Evolutionary conservation across 2,888 invertebrate species (phyloP), one percentile per base, ranked within the genome.

Genomic region (Flexamia atlantica): DNA sequence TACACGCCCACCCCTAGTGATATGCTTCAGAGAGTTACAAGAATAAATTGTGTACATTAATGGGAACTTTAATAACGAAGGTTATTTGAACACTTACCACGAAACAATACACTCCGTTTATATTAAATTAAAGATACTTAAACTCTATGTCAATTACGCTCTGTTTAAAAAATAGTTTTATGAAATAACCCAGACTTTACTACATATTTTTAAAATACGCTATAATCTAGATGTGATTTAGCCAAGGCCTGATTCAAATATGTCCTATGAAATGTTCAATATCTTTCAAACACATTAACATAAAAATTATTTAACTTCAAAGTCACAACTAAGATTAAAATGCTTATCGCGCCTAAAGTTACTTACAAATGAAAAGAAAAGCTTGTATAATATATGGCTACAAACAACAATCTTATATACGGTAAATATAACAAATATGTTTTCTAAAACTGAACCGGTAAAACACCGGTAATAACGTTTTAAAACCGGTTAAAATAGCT

Each of bases 331-430:
- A 46, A 46, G n/a, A 17, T 14, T 14, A 17, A 46, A 46, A 12
- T 46, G 14, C 17, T 12, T 14, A 17, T 9, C 46, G 12, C 46
- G 4, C 46, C 46, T 46, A 17, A 57, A 20, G 23, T 20, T 57
- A 57, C 23, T 57, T 57, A 57, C 57, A 57, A 57, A 57, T n/a
- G n/a, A n/a, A n/a, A n/a, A n/a, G n/a, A 46, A 46, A 36, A 9
- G 46, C 12, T 46, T 46, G 7, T 46, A 17, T 46, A 46, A 17
- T 46, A 46, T 10, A 46, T 9, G n/a, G 25, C 57, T 57, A 57
- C 50, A 57, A 57, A 57, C 23, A 57, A 9, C 3, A 5, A 3
- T 50, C 50, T 20, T 57, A 57, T 57, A 5, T 57, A 57, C 57
- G 23, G 14, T 23, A 57, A 23, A 57, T 57, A 3, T 5, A 57